A percentile compares a stretch with the other conserved stretches of the same genome.
These are phyloP conservation scores for Pangasius larnaudii DNA, from an alignment of 2,797 vertebrate genomes.

Conservation along the genomic window DNA sequence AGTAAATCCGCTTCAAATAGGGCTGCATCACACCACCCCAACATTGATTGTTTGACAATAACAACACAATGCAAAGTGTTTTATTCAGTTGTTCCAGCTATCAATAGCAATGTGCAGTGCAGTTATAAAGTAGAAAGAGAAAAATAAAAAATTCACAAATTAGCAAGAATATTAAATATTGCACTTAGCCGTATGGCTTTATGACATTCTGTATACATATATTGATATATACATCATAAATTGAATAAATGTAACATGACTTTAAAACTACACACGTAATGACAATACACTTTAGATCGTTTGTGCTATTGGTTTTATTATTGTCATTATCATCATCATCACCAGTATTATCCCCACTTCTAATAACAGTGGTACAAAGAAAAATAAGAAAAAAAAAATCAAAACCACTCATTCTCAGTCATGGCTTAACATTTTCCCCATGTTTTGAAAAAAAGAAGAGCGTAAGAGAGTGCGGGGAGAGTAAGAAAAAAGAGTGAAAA, in stretches of 20 bases:
- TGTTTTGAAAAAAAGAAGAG: slow-evolving; percentile 55
- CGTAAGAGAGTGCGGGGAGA: slow-evolving; percentile 35
- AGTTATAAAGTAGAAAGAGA: neutral
- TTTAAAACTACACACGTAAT: neutral
- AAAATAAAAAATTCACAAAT: neutral
- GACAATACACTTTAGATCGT: slow-evolving; percentile 65
- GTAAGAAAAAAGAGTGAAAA: slow-evolving; percentile 62
- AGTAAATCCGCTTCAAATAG: neutral
- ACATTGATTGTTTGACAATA: neutral
- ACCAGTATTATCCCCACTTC: slow-evolving; percentile 58
- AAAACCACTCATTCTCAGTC: slow-evolving; percentile 77
- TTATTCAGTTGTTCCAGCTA: neutral
- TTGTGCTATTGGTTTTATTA: slow-evolving; percentile 87
- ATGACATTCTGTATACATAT: neutral
- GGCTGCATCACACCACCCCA: neutral
- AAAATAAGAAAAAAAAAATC: slow-evolving; percentile 69
- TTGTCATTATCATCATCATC: slow-evolving; percentile 72
- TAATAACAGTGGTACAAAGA: slow-evolving; percentile 71
- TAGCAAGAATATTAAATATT: neutral
- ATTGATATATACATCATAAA: neutral
- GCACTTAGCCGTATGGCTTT: neutral
- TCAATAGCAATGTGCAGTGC: neutral
- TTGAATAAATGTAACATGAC: neutral
- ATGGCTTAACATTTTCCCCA: slow-evolving; percentile 81
- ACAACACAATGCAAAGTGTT: neutral